Base-by-base conservation (phyloP, 2,113 vertebrate genomes). In the Neoarius graeffei region DNA sequence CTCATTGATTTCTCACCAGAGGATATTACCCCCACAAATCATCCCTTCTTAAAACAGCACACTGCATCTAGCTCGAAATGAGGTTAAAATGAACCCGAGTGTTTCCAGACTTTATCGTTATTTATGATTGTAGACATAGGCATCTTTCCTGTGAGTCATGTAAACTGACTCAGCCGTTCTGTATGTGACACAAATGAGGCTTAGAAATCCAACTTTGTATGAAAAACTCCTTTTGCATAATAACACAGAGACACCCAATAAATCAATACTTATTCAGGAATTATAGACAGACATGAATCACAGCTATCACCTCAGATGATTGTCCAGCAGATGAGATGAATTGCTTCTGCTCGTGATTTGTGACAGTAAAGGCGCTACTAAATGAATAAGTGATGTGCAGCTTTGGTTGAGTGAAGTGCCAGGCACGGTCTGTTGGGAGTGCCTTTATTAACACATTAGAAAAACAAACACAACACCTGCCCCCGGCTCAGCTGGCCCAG, bases 391-490 rank as follows among this genome's bases (percentile, higher is more conserved):
- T 19, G 11, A 57, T 62, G 67, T 85, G 81, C 64, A 83, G 74
- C 83, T 88, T 89, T 66, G 52, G 76, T 54, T 59, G 76, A 59
- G 77, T 54, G 54, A 82, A 83, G 71, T 81, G 52, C 27, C 77
- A n/a, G 17, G 76, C 62, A 64, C 50, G 62, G 77, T 85, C 79
- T 62, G 50, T 69, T 15, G 30, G 83, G 57, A 90, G 80, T 15
- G 42, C 76, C 48, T 59, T 91, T 91, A 91, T 91, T 92, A 90
- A 91, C 82, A 87, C 77, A 92, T 92, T 88, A 90, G 59, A 87
- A 82, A 91, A 91, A 87, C 89, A 91, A 90, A 91, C 89, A 89
- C 85, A 89, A 80, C 89, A 90, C 85, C 89, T 91, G 87, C 73
- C 77, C 48, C 73, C 73, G 86, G 87, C 89, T 90, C 89, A 92